phyloP scores from a whole-genome alignment of 1,140 invertebrate species.

The Fopius arisanus region DNA sequence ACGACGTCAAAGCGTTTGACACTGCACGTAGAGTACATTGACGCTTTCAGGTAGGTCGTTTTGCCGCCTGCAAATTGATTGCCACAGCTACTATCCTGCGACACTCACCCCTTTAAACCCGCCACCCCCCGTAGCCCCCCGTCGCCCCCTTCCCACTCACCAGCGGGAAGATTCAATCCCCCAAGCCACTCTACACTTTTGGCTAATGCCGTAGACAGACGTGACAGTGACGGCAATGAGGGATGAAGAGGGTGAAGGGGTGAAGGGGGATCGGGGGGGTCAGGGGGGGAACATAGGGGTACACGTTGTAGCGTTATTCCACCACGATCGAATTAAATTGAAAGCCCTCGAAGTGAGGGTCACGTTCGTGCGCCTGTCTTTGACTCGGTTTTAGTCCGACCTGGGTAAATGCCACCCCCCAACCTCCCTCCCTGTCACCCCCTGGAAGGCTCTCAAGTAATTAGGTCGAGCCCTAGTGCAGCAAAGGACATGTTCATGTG shows the following conservation, averaged over 20 bases:
- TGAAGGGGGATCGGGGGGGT: no score
- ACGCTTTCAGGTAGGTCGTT: no score
- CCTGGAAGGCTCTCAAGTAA: conserved; percentile 14
- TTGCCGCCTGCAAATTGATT: no score
- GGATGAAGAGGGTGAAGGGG: no score
- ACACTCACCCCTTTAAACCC: not conserved
- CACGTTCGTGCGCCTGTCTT: conserved; percentile 14
- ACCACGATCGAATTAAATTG: conserved; percentile 23
- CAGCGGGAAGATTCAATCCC: not conserved
- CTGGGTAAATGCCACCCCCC: not conserved
- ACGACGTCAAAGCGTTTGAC: no score
- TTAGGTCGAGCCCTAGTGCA: conserved; percentile 11
- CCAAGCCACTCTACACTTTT: not conserved
- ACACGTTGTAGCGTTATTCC: not conserved
- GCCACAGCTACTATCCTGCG: not conserved
- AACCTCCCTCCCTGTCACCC: not conserved
- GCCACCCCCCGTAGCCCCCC: not conserved
- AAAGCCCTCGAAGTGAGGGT: conserved; percentile 11
- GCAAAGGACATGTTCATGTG: not conserved
- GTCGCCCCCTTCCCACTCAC: not conserved
- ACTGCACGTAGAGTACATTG: no score
- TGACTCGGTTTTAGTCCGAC: not conserved
- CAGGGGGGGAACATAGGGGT: no score
- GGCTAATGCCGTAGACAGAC: conserved; percentile 1
- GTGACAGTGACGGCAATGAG: not conserved